Evolutionary conservation across 2,888 invertebrate genomes (phyloP), one percentile per base, ranked within the genome.

Genomic region (Ptychoptera albimana): DNA sequence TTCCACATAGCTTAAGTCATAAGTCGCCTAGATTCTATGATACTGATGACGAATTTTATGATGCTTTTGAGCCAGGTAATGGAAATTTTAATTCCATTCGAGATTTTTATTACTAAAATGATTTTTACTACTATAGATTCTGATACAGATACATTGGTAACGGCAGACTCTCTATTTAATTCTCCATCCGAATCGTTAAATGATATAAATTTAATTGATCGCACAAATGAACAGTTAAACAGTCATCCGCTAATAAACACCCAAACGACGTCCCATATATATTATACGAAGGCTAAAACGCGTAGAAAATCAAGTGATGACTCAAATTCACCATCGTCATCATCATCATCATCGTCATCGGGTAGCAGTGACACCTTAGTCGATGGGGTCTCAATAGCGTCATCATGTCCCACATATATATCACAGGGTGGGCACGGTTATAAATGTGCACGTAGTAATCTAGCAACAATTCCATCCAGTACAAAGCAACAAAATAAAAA

Each of bases 401-500:
- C 69, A 52, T 71, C 72, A n/a, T 67, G 70, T 40, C 70, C 70
- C 44, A 73, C 73, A 8, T 63, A 73, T 1, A 70, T 73, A 36
- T 73, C 73, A 2, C 62, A 65, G 42, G 72, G 67, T 36, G 72
- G 72, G 2, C 67, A 70, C 50, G 69, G 70, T 14, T 72, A 72
- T 52, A 50, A 69, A 39, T 71, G 71, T 63, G 72, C 72, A 1
- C 44, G 70, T 15, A 65, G 66, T 1, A 64, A 69, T 23, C 23
- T 23, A 23, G 23, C 23, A 23, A 3, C 23, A 7, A 7, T 23
- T 3, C 7, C 23, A 23, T 23, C 23, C 23, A 23, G 23, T 7
- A 5, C 23, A 23, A 23, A 23, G 7, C 23, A 23, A 23, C 23
- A 23, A 23, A 23, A 7, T 23, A 23, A 23, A 23, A 23, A 23